phyloP scores from a whole-genome alignment of 2,113 vertebrate species.

The Hiodon tergisus region DNA sequence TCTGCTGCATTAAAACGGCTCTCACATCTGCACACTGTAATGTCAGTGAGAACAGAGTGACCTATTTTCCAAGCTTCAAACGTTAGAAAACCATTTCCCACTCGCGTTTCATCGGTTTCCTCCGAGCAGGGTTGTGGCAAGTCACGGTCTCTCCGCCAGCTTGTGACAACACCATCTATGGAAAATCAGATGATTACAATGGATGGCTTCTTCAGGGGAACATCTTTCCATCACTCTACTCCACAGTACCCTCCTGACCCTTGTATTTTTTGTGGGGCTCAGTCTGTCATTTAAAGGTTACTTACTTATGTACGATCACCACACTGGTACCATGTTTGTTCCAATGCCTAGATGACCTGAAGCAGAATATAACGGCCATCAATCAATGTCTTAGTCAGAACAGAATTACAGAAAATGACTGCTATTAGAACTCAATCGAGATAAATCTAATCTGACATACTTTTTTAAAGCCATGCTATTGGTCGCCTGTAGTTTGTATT shows the following conservation, averaged over 20 bases:
- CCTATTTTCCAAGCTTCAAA: conserved; percentile 59
- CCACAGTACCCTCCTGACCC: background rate
- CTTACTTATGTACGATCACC: conserved; percentile 56
- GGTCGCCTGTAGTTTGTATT: too few relatives aligned
- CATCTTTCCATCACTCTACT: background rate
- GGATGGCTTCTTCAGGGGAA: background rate
- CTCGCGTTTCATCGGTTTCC: conserved; percentile 38
- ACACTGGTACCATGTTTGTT: conserved; percentile 52
- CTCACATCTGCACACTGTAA: background rate
- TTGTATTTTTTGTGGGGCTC: background rate
- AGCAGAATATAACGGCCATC: too few relatives aligned
- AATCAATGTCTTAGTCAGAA: too few relatives aligned
- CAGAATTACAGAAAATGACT: too few relatives aligned
- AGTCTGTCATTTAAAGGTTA: conserved; percentile 25
- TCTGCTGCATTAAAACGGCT: background rate
- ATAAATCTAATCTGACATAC: too few relatives aligned
- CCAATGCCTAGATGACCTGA: conserved; percentile 23
- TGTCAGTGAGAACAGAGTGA: conserved; percentile 53
- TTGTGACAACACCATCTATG: background rate
- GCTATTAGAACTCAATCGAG: too few relatives aligned
- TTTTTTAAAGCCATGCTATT: too few relatives aligned
- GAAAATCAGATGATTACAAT: background rate
- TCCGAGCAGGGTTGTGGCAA: conserved; percentile 14
- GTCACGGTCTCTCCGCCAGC: conserved; percentile 22
- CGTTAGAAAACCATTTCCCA: conserved; percentile 56